These are phyloP conservation scores for Morinoia aosen DNA, from an alignment of 2,888 invertebrate species.

Conservation along the genomic window DNA sequence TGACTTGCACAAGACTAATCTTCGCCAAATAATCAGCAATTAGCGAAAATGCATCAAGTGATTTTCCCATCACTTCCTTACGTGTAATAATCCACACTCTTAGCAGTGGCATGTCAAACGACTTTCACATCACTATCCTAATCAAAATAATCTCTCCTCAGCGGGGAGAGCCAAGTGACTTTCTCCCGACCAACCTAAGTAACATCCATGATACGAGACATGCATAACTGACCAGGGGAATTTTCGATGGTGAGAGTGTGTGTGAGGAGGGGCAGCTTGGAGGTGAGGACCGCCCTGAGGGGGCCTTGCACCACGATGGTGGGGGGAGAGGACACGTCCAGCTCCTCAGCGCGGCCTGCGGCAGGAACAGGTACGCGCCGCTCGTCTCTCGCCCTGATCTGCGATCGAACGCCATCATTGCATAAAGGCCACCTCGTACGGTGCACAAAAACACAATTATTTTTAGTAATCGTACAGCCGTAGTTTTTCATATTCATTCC, in stretches of 20 bases:
- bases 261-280: slow-evolving; percentile 79
- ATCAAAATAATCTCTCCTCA: not conserved
- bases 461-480: not conserved
- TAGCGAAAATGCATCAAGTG: no score
- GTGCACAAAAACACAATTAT: no score
- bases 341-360: slow-evolving; percentile 82
- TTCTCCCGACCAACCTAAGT: not conserved
- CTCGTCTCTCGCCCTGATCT: slow-evolving; percentile 81
- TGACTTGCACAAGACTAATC: no score
- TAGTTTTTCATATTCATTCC: no score
- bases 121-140: no score
- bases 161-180: not conserved
- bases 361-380: slow-evolving; percentile 96
- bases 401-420: slow-evolving; percentile 70
- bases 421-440: no score
- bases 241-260: slow-evolving; percentile 78
- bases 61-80: no score
- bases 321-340: slow-evolving; percentile 76
- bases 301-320: slow-evolving; percentile 84
- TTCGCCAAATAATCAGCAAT: no score
- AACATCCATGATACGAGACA: not conserved
- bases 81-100: no score
- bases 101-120: no score
- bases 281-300: slow-evolving; percentile 82
- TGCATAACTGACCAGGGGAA: slow-evolving; percentile 75